Conservation (phyloP, 1,140 invertebrate genomes). For the Aphaenogaster floridana region DNA sequence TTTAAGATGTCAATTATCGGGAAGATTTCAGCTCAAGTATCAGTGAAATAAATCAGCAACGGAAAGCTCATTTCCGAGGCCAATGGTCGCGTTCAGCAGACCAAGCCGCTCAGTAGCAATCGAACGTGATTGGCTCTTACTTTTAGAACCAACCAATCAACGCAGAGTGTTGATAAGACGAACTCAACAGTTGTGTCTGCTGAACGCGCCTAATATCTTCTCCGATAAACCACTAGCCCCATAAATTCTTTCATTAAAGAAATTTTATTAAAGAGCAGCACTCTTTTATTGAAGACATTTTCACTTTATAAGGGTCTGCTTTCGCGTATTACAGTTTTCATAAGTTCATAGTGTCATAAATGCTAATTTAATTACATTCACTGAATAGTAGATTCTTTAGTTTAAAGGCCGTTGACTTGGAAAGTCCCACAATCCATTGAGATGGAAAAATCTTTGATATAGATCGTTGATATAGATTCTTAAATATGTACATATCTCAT, state of each 20-base stretch:
- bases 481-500: not conserved
- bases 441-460: not conserved
- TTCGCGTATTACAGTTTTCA: not conserved
- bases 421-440: not conserved
- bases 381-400: not conserved
- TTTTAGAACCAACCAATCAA: too few relatives aligned
- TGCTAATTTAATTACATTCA: not conserved
- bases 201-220: too few relatives aligned
- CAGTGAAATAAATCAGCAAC: not conserved
- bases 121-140: too few relatives aligned
- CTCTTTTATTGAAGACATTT: constrained; percentile 9
- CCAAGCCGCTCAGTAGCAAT: too few relatives aligned
- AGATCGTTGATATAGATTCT: not conserved
- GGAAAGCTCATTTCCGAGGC: not conserved
- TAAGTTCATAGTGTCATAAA: not conserved
- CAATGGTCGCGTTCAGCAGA: too few relatives aligned
- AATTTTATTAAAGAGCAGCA: too few relatives aligned
- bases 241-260: not conserved
- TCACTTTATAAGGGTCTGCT: not conserved
- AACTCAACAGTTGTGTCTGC: too few relatives aligned
- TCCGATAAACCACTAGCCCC: not conserved
- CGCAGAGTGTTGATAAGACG: too few relatives aligned
- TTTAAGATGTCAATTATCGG: not conserved
- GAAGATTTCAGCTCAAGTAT: not conserved
- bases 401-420: not conserved